Evolutionary conservation across 2,888 invertebrate species (phyloP).

Genomic region (Drosophila colorata): DNA sequence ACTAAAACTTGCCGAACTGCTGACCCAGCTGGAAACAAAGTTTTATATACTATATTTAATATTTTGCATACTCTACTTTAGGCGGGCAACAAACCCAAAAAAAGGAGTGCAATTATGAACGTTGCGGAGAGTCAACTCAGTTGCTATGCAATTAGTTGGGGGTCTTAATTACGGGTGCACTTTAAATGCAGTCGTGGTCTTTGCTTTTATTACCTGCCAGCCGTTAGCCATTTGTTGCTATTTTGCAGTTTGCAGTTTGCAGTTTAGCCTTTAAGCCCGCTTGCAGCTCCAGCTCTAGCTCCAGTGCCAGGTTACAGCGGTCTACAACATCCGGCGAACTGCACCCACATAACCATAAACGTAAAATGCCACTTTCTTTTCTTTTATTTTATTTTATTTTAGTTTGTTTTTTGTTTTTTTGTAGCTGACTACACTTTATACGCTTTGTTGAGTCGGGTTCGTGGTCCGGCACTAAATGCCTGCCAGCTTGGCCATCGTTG

Average conservation of each 20-base stretch:
- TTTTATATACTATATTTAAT: too few relatives aligned
- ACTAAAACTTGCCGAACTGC: not conserved
- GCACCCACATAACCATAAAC: conserved; percentile 72
- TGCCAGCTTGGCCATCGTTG: conserved; percentile 35
- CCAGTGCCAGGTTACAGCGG: conserved; percentile 1
- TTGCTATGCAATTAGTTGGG: conserved; percentile 52
- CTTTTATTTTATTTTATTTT: conserved; percentile 10
- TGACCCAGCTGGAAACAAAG: too few relatives aligned
- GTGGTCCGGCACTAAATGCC: conserved; percentile 55
- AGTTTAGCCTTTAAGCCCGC: conserved; percentile 53
- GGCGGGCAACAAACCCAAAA: not conserved
- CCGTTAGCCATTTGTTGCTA: conserved; percentile 55
- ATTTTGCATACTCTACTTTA: not conserved
- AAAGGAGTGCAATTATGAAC: conserved; percentile 32
- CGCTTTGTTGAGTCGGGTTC: conserved; percentile 47
- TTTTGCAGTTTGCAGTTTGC: conserved; percentile 35
- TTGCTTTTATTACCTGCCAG: conserved; percentile 35
- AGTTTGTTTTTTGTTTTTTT: conserved; percentile 8
- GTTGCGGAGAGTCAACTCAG: conserved; percentile 27
- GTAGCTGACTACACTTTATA: conserved; percentile 39
- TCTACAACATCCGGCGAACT: conserved; percentile 19
- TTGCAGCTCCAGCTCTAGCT: not conserved
- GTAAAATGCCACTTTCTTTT: conserved; percentile 63
- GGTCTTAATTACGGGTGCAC: conserved; percentile 59
- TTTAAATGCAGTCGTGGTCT: conserved; percentile 49